Evolutionary conservation across 2,888 invertebrate species (phyloP), one percentile per base, ranked within the genome.

Genomic region (Hipparchia semele): DNA sequence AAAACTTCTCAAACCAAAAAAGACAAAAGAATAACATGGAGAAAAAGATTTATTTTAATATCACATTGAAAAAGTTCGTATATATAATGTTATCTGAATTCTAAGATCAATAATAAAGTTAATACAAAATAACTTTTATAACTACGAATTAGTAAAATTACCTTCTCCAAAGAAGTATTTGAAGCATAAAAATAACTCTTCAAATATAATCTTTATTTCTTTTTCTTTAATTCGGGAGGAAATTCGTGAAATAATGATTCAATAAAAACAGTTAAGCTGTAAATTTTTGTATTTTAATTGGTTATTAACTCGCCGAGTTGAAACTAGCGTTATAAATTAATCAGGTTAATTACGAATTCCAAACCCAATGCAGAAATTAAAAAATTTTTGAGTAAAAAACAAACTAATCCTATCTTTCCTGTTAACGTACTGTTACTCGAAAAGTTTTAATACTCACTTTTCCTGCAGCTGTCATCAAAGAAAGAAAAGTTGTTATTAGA

Each of bases 331-430:
- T 8, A 60, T 60, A 6, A n/a, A 13, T 49, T 12, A 62, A 62
- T 46, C 49, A 49, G 8, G 46, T 46, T 62, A 62, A 62, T 49
- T 62, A 62, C 2, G 62, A 7, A 62, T 62, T 62, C 62, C 46
- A 46, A 46, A 13, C 56, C 13, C 7, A 58, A 23, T 49, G 7
- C 8, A 49, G 49, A 49, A 46, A 46, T 6, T 49, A 49, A 49
- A 49, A 49, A 49, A 6, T 7, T 9, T 58, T 58, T 23, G 23
- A 58, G 1, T 8, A 7, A 13, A 13, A 56, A 58, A 23, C 8
- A 58, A 23, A 58, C 8, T 58, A 13, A 2, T 23, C 6, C 5
- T 4, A 6, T 49, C 6, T 23, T 56, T 2, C 1, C 13, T 56
- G n/a, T 56, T 39, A 39, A 2, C 39, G n/a, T n/a, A n/a, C n/a